Conservation (phyloP, 2,113 vertebrate species). For the Lathamus discolor region DNA sequence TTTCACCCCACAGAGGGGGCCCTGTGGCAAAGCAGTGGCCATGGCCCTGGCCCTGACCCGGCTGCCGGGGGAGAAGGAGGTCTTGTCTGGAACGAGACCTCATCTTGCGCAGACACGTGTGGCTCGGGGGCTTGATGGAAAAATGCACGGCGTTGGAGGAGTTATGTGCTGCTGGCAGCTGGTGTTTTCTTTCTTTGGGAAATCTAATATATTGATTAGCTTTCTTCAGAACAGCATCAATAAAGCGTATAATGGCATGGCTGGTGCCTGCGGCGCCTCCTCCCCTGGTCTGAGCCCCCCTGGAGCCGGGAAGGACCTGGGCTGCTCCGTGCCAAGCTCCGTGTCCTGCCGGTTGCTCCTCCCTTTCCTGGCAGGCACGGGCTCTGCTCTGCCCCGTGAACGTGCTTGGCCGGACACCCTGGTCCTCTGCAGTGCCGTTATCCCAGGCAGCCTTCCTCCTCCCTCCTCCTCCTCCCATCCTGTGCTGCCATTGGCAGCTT, state of each 20-base stretch:
- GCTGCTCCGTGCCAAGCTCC: neutral
- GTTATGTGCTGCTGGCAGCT: conserved; percentile 58
- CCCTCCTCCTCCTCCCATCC: neutral
- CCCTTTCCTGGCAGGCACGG: neutral
- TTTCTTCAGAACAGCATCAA: conserved; percentile 74
- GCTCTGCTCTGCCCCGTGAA: neutral
- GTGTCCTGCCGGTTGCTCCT: neutral
- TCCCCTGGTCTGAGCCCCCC: conserved; percentile 33
- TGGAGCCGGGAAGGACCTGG: conserved; percentile 54
- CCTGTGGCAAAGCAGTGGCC: accelerated
- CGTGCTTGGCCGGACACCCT: neutral
- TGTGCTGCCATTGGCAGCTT: accelerated
- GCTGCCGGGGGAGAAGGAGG: neutral
- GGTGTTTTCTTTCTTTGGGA: conserved; percentile 74
- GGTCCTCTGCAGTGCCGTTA: neutral
- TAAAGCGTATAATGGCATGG: conserved; percentile 70
- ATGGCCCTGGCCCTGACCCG: conserved; percentile 19
- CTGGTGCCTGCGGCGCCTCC: conserved; percentile 61
- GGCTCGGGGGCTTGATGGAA: conserved; percentile 37
- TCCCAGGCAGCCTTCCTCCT: neutral
- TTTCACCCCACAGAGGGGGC: neutral
- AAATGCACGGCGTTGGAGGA: conserved; percentile 2
- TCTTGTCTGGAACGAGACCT: conserved; percentile 46
- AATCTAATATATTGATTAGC: conserved; percentile 78
- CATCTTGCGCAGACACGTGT: neutral